Conservation (phyloP, 2,113 vertebrate genomes). For the Campylorhamphus procurvoides region DNA sequence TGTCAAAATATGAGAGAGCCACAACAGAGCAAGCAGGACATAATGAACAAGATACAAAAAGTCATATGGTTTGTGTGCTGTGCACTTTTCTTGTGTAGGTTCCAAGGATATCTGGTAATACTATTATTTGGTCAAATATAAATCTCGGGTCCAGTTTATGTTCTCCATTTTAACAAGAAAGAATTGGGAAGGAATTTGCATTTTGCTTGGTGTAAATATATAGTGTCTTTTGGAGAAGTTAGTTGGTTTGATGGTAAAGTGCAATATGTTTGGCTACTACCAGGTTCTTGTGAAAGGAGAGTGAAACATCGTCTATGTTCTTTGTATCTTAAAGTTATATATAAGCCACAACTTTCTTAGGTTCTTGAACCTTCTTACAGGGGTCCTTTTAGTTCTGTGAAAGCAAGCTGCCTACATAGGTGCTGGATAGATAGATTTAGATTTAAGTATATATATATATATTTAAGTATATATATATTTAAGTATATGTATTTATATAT, state of each 20-base stretch:
- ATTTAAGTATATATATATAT: not conserved
- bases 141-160: not conserved
- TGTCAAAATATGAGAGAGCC: constrained; percentile 50
- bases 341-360: not conserved
- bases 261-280: not conserved
- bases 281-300: not conserved
- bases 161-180: constrained; percentile 21
- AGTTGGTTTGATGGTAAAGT: not conserved
- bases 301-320: not conserved
- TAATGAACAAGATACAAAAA: constrained; percentile 40
- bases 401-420: not conserved
- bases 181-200: not conserved
- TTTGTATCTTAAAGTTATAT: not conserved
- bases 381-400: not conserved
- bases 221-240: not conserved
- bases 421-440: not conserved
- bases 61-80: not conserved
- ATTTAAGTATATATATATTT: not conserved
- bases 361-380: not conserved
- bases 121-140: constrained; percentile 34
- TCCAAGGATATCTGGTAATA: not conserved
- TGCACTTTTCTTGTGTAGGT: constrained; percentile 9
- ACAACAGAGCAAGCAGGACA: not conserved
- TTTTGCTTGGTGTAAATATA: not conserved
- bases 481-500: not conserved